Percentiles rank a stretch among this genome's conserved stretches.
phyloP scores from a whole-genome alignment of 1,140 invertebrate genomes.

The Dendroctonus ponderosae region DNA sequence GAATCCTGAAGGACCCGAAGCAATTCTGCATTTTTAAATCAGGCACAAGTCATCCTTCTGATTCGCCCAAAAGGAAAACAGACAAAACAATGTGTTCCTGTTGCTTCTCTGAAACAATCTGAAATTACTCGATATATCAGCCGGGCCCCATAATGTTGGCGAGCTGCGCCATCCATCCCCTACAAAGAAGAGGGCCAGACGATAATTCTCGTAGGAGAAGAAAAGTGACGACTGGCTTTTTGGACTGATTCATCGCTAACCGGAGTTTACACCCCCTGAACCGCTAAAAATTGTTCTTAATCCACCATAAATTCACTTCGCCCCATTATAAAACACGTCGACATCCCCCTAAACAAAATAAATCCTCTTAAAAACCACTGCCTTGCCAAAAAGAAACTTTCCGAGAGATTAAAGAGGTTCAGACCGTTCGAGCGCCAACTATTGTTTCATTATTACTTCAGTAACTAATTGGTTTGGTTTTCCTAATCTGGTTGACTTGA shows the following conservation, averaged over 20 bases:
- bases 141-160: too few relatives aligned
- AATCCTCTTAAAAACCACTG: slow-evolving; percentile 36
- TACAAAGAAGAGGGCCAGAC: background rate
- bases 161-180: background rate
- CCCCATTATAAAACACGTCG: slow-evolving; percentile 33
- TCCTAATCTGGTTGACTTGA: too few relatives aligned
- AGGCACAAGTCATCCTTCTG: too few relatives aligned
- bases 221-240: slow-evolving; percentile 24
- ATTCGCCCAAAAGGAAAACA: too few relatives aligned
- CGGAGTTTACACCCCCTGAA: slow-evolving; percentile 21
- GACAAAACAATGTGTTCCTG: too few relatives aligned
- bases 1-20: too few relatives aligned
- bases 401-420: slow-evolving; percentile 25
- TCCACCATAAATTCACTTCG: slow-evolving; percentile 32
- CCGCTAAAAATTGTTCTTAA: slow-evolving; percentile 33
- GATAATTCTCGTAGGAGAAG: background rate
- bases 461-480: too few relatives aligned
- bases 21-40: too few relatives aligned
- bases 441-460: too few relatives aligned
- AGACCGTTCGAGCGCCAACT: slow-evolving; percentile 16
- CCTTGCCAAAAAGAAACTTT: slow-evolving; percentile 31
- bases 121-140: too few relatives aligned
- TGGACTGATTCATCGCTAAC: slow-evolving; percentile 28
- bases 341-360: slow-evolving; percentile 31
- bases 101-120: too few relatives aligned